A percentile compares a stretch with the other conserved stretches of the same genome.
Evolutionary conservation across 2,888 invertebrate species (phyloP).

Genomic region (Cyaniris semiargus): DNA sequence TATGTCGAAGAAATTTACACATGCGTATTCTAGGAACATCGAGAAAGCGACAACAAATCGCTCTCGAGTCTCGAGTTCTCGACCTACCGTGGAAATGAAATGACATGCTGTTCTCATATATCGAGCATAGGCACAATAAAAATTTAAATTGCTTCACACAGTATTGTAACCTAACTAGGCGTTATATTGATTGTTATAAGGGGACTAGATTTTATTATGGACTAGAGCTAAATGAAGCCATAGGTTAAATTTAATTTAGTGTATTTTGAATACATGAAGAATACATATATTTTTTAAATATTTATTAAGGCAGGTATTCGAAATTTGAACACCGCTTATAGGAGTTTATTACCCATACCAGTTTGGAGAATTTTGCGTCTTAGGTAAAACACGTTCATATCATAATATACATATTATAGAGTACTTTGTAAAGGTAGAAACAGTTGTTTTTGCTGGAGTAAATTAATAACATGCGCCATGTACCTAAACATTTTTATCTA

Average conservation of each 20-base stretch:
- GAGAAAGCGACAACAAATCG: slow-evolving; percentile 29
- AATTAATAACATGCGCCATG: neutral
- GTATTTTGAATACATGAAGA: too few relatives aligned
- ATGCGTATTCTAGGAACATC: slow-evolving; percentile 26
- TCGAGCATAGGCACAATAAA: neutral
- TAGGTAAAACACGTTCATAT: too few relatives aligned
- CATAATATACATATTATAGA: neutral
- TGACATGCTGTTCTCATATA: slow-evolving; percentile 19
- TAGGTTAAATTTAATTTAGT: too few relatives aligned
- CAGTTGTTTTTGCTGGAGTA: neutral
- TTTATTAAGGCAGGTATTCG: too few relatives aligned
- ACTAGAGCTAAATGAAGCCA: neutral
- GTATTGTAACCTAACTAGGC: neutral
- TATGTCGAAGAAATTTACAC: slow-evolving; percentile 19
- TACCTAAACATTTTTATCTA: neutral
- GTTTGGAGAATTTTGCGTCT: too few relatives aligned
- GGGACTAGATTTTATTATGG: neutral
- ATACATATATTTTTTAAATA: too few relatives aligned
- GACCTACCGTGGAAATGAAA: slow-evolving; percentile 27
- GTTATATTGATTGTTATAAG: neutral
- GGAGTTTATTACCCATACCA: too few relatives aligned
- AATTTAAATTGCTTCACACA: slow-evolving; percentile 11
- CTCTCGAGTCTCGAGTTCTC: slow-evolving; percentile 1
- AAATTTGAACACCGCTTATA: too few relatives aligned
- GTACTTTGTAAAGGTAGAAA: neutral